phyloP scores from a whole-genome alignment of 2,888 invertebrate species.

The Folsomia manolachei region DNA sequence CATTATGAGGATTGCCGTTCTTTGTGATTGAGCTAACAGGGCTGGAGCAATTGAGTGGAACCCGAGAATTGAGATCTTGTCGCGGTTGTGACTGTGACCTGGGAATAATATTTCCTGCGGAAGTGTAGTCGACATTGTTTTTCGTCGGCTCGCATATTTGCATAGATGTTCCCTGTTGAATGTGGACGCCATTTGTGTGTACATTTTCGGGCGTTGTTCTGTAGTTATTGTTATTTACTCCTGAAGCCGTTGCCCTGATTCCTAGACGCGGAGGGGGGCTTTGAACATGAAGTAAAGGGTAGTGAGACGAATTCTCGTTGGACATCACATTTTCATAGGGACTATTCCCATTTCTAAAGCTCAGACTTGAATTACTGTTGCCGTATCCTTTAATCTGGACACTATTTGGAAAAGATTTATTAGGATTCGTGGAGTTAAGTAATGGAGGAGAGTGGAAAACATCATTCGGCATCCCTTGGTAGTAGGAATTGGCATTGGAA shows the following conservation, averaged over 20 bases:
- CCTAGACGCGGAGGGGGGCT: slow-evolving; percentile 12
- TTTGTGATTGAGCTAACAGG: slow-evolving; percentile 4
- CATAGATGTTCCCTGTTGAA: no score
- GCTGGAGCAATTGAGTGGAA: slow-evolving; percentile 1
- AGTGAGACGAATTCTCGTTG: slow-evolving; percentile 1
- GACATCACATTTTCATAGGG: slow-evolving; percentile 54
- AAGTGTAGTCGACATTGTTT: background rate
- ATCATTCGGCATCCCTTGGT: slow-evolving; percentile 34
- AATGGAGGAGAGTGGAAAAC: slow-evolving; percentile 33
- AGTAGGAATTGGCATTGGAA: slow-evolving; percentile 42
- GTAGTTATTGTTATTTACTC: background rate
- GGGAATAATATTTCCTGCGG: background rate
- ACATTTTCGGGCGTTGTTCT: background rate
- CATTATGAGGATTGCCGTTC: slow-evolving; percentile 5
- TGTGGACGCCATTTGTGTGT: background rate
- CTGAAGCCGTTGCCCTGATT: background rate
- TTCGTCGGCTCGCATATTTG: background rate
- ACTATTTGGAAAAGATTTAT: slow-evolving; percentile 2
- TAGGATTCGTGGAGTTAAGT: background rate
- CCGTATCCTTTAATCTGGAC: background rate
- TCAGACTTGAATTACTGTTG: slow-evolving; percentile 3
- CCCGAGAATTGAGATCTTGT: background rate
- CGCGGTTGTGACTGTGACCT: background rate
- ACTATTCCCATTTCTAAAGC: slow-evolving; percentile 48
- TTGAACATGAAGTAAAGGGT: background rate